A percentile compares a stretch with the other conserved stretches of the same genome.
Conservation (phyloP, 2,113 vertebrate species). For the Burhinus bistriatus region DNA sequence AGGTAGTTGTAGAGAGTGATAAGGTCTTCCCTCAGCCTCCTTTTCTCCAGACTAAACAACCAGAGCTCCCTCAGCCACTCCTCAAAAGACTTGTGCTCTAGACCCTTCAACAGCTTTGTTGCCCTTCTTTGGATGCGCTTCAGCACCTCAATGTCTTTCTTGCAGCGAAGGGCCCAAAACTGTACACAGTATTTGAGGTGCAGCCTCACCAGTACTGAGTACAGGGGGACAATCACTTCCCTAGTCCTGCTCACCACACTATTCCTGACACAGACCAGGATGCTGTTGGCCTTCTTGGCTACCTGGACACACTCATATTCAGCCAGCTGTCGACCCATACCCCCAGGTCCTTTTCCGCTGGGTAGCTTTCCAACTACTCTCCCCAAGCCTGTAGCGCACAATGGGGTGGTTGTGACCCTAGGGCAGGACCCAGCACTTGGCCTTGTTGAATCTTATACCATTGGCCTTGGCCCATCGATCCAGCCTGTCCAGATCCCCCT, state of each 20-base stretch:
- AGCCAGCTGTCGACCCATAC: not conserved
- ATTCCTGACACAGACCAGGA: not conserved
- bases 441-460: not conserved
- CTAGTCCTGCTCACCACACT: not conserved
- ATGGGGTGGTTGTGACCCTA: not conserved
- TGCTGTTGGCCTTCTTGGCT: not conserved
- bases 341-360: not conserved
- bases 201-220: not conserved
- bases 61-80: not conserved
- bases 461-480: not conserved
- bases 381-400: not conserved
- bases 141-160: not conserved
- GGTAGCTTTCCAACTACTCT: not conserved
- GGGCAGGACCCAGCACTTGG: not conserved
- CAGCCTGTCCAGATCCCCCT: not conserved
- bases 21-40: not conserved
- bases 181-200: not conserved
- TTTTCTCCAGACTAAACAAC: not conserved
- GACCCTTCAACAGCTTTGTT: not conserved
- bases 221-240: not conserved
- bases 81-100: not conserved
- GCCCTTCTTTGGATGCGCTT: not conserved
- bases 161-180: not conserved
- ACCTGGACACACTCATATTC: not conserved
- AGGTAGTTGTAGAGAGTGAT: not conserved